Base-by-base conservation (phyloP, 2,113 vertebrate genomes). In the Ranitomeya imitator region DNA sequence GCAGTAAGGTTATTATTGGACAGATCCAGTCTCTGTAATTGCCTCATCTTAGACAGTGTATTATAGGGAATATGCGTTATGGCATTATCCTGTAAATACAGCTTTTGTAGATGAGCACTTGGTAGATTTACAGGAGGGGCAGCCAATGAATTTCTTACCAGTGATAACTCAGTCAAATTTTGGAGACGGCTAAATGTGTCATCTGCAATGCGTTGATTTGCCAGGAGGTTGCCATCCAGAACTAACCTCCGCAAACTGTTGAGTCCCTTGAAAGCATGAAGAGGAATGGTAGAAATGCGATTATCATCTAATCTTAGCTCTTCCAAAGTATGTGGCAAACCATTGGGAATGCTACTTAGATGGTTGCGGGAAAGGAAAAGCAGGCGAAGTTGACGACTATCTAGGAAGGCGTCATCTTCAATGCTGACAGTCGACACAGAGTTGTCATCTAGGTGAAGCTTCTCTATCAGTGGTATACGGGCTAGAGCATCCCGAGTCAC, bases 1-100 rank as follows among this genome's bases (percentile, higher is more conserved):
- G 97, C 97, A 16, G 97, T 99, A 6, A 99, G 92, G 91, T 99
- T 99, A 92, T 99, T 99, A 88, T 97, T 97, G 16, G 98, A 99
- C 63, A 99, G 90, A 67, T 99, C 98, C 74, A 99, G 67, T 12
- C 97, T 92, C 90, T 97, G 97, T 67, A 99, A 84, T 77, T 94
- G 92, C 0, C 90, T 92, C 97, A 99, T 97, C 88, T 94, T 92
- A 0, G 97, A 96, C 90, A 99, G 88, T 0, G 97, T 94, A 1
- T 96, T 96, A 26, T 95, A 93, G 0, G 97, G 97, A 85, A 99
- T 93, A 92, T 98, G 98, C 91, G 94, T 97, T 90, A 99, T 94
- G 86, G 96, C 96, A 8, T 99, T 99, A 91, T 98, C 98, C 52
- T 99, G 98, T 37, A 99, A 92, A 45, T 97, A 97, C 0, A 99